Percentiles rank a stretch among this genome's conserved stretches.
These are phyloP conservation scores for Scomberomorus guttatus DNA, from an alignment of 2,797 vertebrate genomes.

Conservation along the genomic window DNA sequence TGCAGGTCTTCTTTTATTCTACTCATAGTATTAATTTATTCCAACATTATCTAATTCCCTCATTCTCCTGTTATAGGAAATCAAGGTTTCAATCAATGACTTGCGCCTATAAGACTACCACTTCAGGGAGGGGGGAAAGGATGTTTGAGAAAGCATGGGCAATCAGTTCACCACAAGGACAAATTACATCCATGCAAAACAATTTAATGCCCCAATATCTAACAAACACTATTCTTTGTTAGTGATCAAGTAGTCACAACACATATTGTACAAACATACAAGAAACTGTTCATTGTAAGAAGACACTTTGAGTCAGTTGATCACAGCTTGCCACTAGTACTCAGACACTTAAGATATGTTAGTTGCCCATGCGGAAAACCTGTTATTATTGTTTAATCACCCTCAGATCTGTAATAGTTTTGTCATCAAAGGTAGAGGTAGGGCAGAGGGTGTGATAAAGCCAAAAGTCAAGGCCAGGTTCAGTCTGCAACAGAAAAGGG, in stretches of 20 bases:
- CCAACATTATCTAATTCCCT: background rate
- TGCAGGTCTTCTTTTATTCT: background rate
- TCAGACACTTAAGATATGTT: constrained; percentile 36
- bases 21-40: background rate
- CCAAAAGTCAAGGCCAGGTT: constrained; percentile 24
- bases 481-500: constrained; percentile 19
- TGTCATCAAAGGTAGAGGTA: constrained; percentile 30
- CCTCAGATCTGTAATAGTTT: constrained; percentile 26
- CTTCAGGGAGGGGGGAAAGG: too few relatives aligned
- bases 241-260: constrained; percentile 49
- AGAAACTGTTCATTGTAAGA: constrained; percentile 54
- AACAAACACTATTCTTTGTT: constrained; percentile 66
- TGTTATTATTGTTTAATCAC: constrained; percentile 23
- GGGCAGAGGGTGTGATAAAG: constrained; percentile 35
- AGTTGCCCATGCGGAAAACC: constrained; percentile 30
- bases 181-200: constrained; percentile 70
- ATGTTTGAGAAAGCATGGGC: background rate
- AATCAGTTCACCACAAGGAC: constrained; percentile 22
- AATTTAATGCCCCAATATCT: constrained; percentile 68
- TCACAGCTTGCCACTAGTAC: constrained; percentile 54
- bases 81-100: background rate
- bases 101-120: background rate
- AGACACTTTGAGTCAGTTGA: constrained; percentile 54
- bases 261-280: constrained; percentile 72
- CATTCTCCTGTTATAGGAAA: background rate